These are phyloP conservation scores for Tachystola acroxantha DNA, from an alignment of 2,888 invertebrate species.

Conservation along the genomic window DNA sequence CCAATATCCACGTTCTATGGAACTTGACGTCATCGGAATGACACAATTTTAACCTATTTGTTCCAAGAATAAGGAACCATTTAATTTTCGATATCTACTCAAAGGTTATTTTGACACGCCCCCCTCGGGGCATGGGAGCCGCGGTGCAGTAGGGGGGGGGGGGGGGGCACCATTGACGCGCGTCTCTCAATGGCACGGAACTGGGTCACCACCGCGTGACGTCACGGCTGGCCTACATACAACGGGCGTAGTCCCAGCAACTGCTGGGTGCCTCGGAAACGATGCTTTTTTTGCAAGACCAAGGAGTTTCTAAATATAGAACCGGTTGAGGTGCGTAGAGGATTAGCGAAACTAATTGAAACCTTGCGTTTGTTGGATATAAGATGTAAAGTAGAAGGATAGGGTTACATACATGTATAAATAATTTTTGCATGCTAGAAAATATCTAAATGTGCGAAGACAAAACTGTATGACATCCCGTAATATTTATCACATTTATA, in stretches of 20 bases:
- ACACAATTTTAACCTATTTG: no score
- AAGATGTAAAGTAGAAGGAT: no score
- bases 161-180: conserved; percentile 70
- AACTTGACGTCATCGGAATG: no score
- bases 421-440: no score
- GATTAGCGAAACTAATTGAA: background rate
- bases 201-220: conserved; percentile 68
- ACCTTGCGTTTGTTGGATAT: no score
- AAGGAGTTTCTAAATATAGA: conserved; percentile 59
- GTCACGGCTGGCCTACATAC: conserved; percentile 72
- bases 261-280: conserved; percentile 32
- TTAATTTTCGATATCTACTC: no score
- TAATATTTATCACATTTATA: no score
- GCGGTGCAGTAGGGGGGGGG: conserved; percentile 17
- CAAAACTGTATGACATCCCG: no score
- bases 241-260: conserved; percentile 52
- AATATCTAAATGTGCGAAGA: no score
- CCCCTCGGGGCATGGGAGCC: conserved; percentile 22
- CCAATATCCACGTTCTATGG: no score
- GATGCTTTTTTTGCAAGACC: conserved; percentile 52
- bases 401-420: no score
- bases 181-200: conserved; percentile 71
- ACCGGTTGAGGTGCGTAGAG: conserved; percentile 16
- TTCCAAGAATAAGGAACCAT: no score
- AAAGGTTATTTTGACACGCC: conserved; percentile 29